Base-by-base conservation (phyloP, 1,140 invertebrate species). In the Matsumurasca onukii region DNA sequence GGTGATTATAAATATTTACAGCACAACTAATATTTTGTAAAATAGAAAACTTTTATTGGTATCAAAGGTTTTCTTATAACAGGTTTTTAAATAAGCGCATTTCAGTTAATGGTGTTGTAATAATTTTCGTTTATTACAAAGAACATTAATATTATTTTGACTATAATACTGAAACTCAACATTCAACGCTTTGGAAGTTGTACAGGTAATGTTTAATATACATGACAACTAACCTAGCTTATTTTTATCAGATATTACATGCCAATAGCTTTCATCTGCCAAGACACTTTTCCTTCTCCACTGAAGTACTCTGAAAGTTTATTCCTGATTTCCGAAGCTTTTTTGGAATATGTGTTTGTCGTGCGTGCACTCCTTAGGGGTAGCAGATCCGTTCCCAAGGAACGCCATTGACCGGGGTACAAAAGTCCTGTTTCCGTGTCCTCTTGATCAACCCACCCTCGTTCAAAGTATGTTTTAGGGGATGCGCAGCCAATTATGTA, bases 401-500 rank as follows among this genome's bases (percentile, higher is more conserved):
- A 34, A 39, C 22, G 20, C 31, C 62, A 64, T 24, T 9, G 29
- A 39, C 62, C 31, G 15, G 30, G 62, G 31, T n/a, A 27, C 9
- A 31, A 64, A 39, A 31, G 17, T 34, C 30, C 29, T 9, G 29
- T 39, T n/a, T 64, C 62, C 12, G 22, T 64, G 31, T 64, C 62
- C 24, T 64, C 62, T 13, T 64, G 22, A 31, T 39, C 62, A 17
- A 64, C 22, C 29, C 62, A 64, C 12, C 29, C 62, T 39, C 62
- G 31, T 64, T 64, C 62, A 64, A 64, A 64, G 31, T 64, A 64
- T 39, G 29, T 64, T 3, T 2, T 22, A 17, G 62, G 25, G 2
- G 31, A 69, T n/a, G 57, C 67, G 57, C 55, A 71, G 51, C 68
- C 70, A 77, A 66, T 71, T 71, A 63, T 71, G 70, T 22, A 70